A percentile compares a stretch with the other conserved stretches of the same genome.
Evolutionary conservation across 2,113 vertebrate species (phyloP).

Genomic region (Columba janthina): DNA sequence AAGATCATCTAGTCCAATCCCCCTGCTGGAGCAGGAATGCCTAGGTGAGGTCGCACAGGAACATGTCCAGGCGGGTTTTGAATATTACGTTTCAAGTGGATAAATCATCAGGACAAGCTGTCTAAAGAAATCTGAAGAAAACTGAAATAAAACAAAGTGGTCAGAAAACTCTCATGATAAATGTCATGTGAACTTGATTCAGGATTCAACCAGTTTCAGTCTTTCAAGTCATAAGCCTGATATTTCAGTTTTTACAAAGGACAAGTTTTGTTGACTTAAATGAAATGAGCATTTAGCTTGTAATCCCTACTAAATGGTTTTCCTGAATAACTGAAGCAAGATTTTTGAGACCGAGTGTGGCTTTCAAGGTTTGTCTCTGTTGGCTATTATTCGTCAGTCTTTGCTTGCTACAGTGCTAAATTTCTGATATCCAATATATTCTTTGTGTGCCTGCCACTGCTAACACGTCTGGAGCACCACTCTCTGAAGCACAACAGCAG

Average conservation of each 20-base stretch:
- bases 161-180: neutral
- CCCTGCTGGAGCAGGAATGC: no score
- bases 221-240: neutral
- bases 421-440: neutral
- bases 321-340: neutral
- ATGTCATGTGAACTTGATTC: neutral
- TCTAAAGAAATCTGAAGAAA: neutral
- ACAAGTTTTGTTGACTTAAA: neutral
- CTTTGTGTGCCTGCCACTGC: rapidly evolving
- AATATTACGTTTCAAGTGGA: neutral
- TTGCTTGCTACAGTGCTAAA: neutral
- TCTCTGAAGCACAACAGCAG: neutral
- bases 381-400: neutral
- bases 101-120: neutral
- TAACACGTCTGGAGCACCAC: rapidly evolving
- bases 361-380: neutral
- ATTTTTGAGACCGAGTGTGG: neutral
- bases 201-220: neutral
- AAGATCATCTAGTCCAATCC: no score
- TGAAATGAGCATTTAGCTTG: neutral
- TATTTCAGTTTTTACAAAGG: neutral
- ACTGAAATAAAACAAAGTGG: neutral
- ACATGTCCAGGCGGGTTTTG: no score
- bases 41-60: no score
- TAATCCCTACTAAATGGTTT: neutral